These are phyloP conservation scores for Liodrosophila aerea DNA, from an alignment of 2,888 invertebrate genomes.

Conservation along the genomic window DNA sequence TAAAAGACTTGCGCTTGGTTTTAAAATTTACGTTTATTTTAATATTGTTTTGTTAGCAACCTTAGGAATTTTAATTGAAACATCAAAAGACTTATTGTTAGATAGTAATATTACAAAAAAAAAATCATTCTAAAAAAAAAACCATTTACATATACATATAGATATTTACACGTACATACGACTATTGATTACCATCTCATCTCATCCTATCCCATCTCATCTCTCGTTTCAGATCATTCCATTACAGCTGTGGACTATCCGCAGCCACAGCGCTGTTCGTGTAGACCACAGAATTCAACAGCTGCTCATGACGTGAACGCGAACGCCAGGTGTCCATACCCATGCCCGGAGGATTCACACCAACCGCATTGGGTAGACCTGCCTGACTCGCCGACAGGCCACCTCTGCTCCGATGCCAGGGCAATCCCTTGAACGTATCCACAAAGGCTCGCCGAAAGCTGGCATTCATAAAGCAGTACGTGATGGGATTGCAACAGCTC, in stretches of 20 bases:
- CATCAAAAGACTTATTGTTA: slow-evolving; percentile 43
- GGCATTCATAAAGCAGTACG: slow-evolving; percentile 95
- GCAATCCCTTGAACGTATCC: slow-evolving; percentile 63
- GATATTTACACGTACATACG: slow-evolving; percentile 45
- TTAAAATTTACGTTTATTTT: not conserved
- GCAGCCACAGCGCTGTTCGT: slow-evolving; percentile 42
- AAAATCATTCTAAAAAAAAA: slow-evolving; percentile 27
- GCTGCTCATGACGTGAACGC: slow-evolving; percentile 53
- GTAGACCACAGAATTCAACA: slow-evolving; percentile 54
- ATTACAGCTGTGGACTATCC: slow-evolving; percentile 58
- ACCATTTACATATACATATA: slow-evolving; percentile 17
- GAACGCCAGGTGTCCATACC: slow-evolving; percentile 50
- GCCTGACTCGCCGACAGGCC: slow-evolving; percentile 50
- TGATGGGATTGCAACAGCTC: slow-evolving; percentile 94
- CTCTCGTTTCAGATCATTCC: not conserved
- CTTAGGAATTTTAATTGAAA: slow-evolving; percentile 59
- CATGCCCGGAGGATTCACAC: slow-evolving; percentile 35
- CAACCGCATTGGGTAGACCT: slow-evolving; percentile 18
- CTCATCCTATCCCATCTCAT: not conserved
- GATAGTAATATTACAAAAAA: slow-evolving; percentile 13
- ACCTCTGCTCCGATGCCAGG: slow-evolving; percentile 44
- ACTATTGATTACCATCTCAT: not conserved
- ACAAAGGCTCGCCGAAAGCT: slow-evolving; percentile 89
- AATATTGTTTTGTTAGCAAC: slow-evolving; percentile 37
- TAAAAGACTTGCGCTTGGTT: not conserved